Evolutionary conservation across 2,113 vertebrate species (phyloP), one percentile per base, ranked within the genome.

Genomic region (Clarias magur): DNA sequence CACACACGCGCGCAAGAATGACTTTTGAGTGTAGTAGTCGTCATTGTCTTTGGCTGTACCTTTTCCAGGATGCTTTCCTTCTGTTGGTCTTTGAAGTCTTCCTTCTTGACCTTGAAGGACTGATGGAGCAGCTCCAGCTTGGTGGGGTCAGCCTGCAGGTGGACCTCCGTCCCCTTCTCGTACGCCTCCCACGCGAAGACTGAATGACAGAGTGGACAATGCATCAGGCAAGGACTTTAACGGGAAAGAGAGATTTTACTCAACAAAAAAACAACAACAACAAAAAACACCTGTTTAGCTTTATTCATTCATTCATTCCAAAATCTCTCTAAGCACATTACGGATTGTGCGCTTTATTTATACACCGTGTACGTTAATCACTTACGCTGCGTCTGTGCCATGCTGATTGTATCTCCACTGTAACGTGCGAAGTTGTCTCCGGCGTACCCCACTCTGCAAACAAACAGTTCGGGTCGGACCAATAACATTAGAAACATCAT

Each of bases 141-240:
- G 82, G 98, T 99, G 63, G 98, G 98, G 88, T 99, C 98, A 0
- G 98, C 98, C 92, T 99, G 98, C 62, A 99, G 97, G 92, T 99
- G 98, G 85, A 99, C 98, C 92, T 99, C 98, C 0, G 98, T 98
- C 68, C 98, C 98, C 90, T 97, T 98, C 91, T 99, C 98, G 86
- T 99, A 99, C 57, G 98, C 98, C 93, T 99, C 98, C 98, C 98
- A 99, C 2, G 97, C 98, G 94, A 99, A 99, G 90, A 99, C 98
- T 99, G 89, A 80, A 73, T 80, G 90, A 34, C 15, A 70, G 67
- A 73, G 17, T 3, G 38, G 34, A 21, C 8, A 42, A 21, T 10
- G 42, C 34, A 73, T 4, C 3, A 48, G 23, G 9, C 16, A 38
- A 34, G 30, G 2, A 72, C 16, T 16, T 72, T 27, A 1, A 68